Percentiles rank a stretch among this genome's conserved stretches.
These are phyloP conservation scores for Thaleichthys pacificus DNA, from an alignment of 2,797 vertebrate species.

Conservation along the genomic window DNA sequence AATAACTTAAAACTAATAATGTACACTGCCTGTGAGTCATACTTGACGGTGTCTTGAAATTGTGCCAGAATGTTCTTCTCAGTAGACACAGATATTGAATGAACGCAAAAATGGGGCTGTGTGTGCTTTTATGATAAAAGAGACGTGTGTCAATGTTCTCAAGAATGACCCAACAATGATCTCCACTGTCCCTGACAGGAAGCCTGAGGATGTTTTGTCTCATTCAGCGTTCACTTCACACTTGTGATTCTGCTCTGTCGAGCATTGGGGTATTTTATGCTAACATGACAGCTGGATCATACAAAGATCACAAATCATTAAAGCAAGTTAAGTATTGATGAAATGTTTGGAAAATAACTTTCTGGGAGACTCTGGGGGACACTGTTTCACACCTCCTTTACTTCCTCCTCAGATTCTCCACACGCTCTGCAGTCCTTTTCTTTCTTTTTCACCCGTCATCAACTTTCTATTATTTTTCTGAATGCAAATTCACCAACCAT, in stretches of 20 bases:
- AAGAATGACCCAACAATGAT: too few species aligned
- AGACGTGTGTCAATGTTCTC: too few species aligned
- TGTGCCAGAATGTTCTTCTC: too few species aligned
- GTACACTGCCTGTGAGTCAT: too few species aligned
- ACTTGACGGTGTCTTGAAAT: too few species aligned
- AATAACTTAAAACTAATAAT: too few species aligned
- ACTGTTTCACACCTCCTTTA: constrained; percentile 16
- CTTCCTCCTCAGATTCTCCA: neutral
- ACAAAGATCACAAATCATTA: constrained; percentile 27
- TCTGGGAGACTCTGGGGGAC: constrained; percentile 48
- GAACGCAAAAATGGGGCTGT: neutral
- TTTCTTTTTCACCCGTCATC: neutral
- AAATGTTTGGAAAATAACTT: constrained; percentile 24
- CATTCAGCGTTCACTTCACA: too few species aligned
- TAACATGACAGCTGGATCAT: constrained; percentile 28
- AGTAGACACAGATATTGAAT: neutral
- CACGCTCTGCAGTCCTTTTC: neutral
- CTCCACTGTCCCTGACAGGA: too few species aligned
- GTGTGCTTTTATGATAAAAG: too few species aligned
- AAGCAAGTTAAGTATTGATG: constrained; percentile 39
- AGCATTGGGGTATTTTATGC: constrained; percentile 24
- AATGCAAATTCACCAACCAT: too few species aligned
- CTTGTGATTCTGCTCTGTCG: neutral
- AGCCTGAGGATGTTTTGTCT: too few species aligned
- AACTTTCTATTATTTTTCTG: neutral